Evolutionary conservation across 2,113 vertebrate genomes (phyloP), one percentile per base, ranked within the genome.

Genomic region (Gila orcuttii): DNA sequence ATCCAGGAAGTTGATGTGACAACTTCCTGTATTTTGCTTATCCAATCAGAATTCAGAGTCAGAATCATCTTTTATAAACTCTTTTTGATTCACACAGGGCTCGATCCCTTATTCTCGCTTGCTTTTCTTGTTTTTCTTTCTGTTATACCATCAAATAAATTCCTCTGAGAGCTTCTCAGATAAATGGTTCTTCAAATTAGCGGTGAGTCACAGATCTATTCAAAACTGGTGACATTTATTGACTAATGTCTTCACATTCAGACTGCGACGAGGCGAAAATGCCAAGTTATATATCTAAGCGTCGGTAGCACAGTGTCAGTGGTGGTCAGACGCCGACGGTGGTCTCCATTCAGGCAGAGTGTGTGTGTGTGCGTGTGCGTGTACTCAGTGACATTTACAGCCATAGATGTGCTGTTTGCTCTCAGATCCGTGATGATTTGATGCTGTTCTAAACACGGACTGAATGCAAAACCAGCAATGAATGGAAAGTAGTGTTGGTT

Each of bases 321-420:
- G 78, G 12, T 47, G 78, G 78, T 47, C 79, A 60, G 23, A 23
- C 39, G 36, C 11, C 36, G 36, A 21, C 69, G 10, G 69, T 33
- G 68, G 69, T 28, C 80, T 89, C 86, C 88, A 83, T 84, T 85
- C 86, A 84, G 87, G 87, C 85, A 84, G 85, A 79, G 79, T 3
- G 69, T 85, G 80, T 85, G 39, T 8, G 39, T 9, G 42, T 42
- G 39, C 2, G 69, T 85, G 80, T 84, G 57, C 52, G 62, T 90
- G 78, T 86, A 87, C 88, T 90, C 86, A 59, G 84, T 94, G 93
- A 94, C 92, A 93, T 94, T 93, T 92, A 88, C 90, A 88, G 89
- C 90, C 85, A 60, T 55, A 90, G 90, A 23, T 59, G 17, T 52
- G 57, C 33, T 42, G 69, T 60, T 60, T 33, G 31, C 33, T 25